Evolutionary conservation across 2,797 vertebrate species (phyloP).

Genomic region (Tokudaia muenninki): DNA sequence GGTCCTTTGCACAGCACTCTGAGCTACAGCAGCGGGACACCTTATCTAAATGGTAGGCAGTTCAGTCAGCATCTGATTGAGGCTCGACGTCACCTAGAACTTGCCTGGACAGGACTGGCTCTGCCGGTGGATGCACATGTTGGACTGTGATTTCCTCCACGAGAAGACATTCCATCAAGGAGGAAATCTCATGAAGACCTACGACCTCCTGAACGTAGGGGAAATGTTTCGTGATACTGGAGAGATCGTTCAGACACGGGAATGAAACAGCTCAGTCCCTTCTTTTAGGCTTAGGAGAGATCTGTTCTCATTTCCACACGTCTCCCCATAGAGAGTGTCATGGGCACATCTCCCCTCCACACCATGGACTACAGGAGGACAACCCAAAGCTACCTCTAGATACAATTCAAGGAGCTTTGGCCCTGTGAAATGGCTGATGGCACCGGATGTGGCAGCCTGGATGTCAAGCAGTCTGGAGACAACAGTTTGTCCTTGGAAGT

Average conservation of each 20-base stretch:
- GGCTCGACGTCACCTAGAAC: background rate
- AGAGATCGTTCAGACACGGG: background rate
- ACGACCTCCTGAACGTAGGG: background rate
- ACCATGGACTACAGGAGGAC: no score
- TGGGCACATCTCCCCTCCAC: background rate
- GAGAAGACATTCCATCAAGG: background rate
- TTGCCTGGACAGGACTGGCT: background rate
- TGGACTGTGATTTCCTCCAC: background rate
- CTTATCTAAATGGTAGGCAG: no score
- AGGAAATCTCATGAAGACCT: background rate
- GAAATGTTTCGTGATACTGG: background rate
- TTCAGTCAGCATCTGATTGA: background rate
- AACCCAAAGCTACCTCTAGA: fast-evolving
- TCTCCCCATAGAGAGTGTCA: background rate
- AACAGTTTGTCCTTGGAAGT: no score
- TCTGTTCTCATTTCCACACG: no score
- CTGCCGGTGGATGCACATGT: no score
- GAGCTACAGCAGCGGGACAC: background rate
- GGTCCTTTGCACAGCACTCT: background rate
- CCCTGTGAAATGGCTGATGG: no score
- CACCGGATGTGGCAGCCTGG: background rate
- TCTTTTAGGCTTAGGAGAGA: background rate
- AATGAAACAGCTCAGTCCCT: background rate
- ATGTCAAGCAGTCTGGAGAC: background rate
- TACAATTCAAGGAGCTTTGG: no score